Conservation (phyloP, 2,888 invertebrate species). For the Diogma glabrata region DNA sequence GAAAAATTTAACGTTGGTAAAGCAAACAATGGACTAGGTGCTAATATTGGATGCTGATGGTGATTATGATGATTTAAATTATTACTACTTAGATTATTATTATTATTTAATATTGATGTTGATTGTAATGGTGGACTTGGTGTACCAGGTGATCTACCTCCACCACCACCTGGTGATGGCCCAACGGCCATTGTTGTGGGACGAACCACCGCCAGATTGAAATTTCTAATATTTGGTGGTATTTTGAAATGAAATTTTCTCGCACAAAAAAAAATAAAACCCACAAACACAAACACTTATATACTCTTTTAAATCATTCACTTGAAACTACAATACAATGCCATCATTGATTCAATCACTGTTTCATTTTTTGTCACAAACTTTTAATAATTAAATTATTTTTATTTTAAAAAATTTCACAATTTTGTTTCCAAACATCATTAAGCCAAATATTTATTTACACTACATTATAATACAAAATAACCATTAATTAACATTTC, state of each 20-base stretch:
- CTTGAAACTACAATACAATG: too few relatives aligned
- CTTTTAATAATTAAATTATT: too few relatives aligned
- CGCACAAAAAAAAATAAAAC: too few relatives aligned
- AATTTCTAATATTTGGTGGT: conserved; percentile 7
- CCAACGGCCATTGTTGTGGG: conserved; percentile 35
- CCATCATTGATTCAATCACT: conserved; percentile 1
- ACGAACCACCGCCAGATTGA: conserved; percentile 11
- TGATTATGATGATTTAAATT: conserved; percentile 10
- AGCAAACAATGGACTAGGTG: conserved; percentile 73
- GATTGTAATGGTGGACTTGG: conserved; percentile 27
- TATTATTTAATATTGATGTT: conserved; percentile 8
- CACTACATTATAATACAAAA: too few relatives aligned
- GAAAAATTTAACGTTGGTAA: conserved; percentile 75
- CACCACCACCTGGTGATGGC: conserved; percentile 24
- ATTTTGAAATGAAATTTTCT: too few relatives aligned
- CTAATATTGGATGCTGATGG: conserved; percentile 42
- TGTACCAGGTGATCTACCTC: conserved; percentile 1
- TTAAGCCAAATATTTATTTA: too few relatives aligned
- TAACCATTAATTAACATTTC: too few relatives aligned
- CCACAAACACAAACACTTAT: too few relatives aligned
- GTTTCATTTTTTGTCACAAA: too few relatives aligned
- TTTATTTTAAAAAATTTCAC: too few relatives aligned
- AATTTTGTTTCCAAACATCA: too few relatives aligned
- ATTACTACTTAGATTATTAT: not conserved
- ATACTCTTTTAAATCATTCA: too few relatives aligned